phyloP scores from a whole-genome alignment of 2,888 invertebrate species.

The Eupithecia exiguata region DNA sequence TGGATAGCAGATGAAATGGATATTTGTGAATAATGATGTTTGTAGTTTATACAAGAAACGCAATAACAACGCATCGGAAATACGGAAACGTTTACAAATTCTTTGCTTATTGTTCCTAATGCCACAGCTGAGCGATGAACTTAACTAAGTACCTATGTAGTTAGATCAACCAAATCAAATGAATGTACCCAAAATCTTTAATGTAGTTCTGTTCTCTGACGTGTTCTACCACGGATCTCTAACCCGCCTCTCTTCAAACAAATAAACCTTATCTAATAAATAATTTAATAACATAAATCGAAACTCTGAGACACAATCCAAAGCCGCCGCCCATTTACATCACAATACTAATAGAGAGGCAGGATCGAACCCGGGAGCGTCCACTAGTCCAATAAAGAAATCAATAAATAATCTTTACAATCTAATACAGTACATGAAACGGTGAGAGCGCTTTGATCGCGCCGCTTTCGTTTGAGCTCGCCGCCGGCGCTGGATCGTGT shows the following conservation, averaged over 20 bases:
- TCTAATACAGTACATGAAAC: slow-evolving; percentile 43
- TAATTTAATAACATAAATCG: slow-evolving; percentile 9
- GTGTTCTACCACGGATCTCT: neutral
- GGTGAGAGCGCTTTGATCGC: slow-evolving; percentile 43
- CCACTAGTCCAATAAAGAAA: slow-evolving; percentile 43
- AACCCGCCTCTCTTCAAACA: neutral
- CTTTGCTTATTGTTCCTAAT: neutral
- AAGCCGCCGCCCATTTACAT: slow-evolving; percentile 18
- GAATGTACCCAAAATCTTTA: neutral
- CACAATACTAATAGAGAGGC: slow-evolving; percentile 29
- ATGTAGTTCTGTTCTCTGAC: neutral
- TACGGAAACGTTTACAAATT: neutral
- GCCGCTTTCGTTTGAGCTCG: slow-evolving; percentile 63
- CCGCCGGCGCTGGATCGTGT: slow-evolving; percentile 66
- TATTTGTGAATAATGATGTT: neutral
- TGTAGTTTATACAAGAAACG: neutral
- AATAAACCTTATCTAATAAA: slow-evolving; percentile 12
- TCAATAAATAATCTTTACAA: slow-evolving; percentile 48
- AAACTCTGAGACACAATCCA: slow-evolving; percentile 5
- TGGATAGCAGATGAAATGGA: slow-evolving; percentile 18
- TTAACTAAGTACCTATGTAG: neutral
- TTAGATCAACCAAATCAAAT: neutral
- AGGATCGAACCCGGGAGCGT: slow-evolving; percentile 25
- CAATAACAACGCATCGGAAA: neutral
- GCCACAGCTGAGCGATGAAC: neutral